Conservation (phyloP, 2,113 vertebrate species). For the Arizona elegans region DNA sequence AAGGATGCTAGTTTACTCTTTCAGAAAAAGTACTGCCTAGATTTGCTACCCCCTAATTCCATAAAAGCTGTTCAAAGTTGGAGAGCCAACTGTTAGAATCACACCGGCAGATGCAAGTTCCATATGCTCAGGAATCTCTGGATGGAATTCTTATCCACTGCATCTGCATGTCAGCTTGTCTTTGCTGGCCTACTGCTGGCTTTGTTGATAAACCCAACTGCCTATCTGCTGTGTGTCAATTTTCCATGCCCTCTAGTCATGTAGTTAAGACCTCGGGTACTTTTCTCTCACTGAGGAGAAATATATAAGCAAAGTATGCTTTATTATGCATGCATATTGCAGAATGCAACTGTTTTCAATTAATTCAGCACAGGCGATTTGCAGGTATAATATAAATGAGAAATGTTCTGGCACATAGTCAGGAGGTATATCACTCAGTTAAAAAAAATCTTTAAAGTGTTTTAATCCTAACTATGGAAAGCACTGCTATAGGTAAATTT, state of each 20-base stretch:
- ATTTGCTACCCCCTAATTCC: conserved; percentile 34
- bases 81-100: conserved; percentile 57
- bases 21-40: conserved; percentile 29
- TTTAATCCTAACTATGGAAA: conserved; percentile 21
- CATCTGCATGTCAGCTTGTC: conserved; percentile 68
- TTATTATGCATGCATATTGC: conserved; percentile 18
- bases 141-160: conserved; percentile 49
- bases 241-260: conserved; percentile 33
- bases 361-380: conserved; percentile 32
- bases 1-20: conserved; percentile 31
- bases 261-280: conserved; percentile 28
- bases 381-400: conserved; percentile 22
- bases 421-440: conserved; percentile 19
- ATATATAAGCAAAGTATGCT: conserved; percentile 20
- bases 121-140: conserved; percentile 61
- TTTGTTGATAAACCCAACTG: conserved; percentile 53
- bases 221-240: conserved; percentile 46
- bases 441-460: conserved; percentile 44
- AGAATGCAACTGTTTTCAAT: conserved; percentile 34
- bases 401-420: conserved; percentile 34
- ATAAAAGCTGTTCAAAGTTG: conserved; percentile 54
- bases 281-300: conserved; percentile 34
- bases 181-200: conserved; percentile 49
- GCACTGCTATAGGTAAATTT: conserved; percentile 15
- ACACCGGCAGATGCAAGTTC: conserved; percentile 65